Percentiles rank a stretch among this genome's conserved stretches.
These are phyloP conservation scores for Chelon labrosus DNA, from an alignment of 2,797 vertebrate genomes.

Conservation along the genomic window DNA sequence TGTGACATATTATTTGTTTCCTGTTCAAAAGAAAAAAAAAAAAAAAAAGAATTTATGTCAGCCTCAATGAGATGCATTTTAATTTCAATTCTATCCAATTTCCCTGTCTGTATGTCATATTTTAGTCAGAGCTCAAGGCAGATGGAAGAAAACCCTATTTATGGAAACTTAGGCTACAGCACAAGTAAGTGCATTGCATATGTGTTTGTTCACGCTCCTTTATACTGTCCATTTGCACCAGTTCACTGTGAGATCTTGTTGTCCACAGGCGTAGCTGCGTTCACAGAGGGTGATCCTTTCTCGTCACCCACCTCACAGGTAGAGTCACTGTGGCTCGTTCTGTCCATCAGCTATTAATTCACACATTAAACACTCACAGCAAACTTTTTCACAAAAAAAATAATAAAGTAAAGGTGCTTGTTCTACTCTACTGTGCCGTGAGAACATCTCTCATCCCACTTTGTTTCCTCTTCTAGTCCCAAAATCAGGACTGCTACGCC, in stretches of 20 bases:
- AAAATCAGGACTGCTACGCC: conserved; percentile 80
- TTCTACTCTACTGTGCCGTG: not conserved
- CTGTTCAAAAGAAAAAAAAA: not conserved
- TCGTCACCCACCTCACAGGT: conserved; percentile 57
- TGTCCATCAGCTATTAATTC: no score
- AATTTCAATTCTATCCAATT: not conserved
- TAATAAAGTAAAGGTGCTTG: not conserved
- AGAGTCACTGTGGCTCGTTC: not conserved
- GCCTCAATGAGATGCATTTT: no score
- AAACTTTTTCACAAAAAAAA: not conserved
- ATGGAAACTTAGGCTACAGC: conserved; percentile 79
- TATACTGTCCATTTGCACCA: not conserved
- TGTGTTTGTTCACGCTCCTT: not conserved
- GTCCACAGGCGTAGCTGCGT: conserved; percentile 3
- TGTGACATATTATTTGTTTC: not conserved
- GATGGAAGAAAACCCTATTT: conserved; percentile 86
- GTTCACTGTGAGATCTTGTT: conserved; percentile 23
- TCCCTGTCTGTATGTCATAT: conserved; percentile 36
- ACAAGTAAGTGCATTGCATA: conserved; percentile 55
- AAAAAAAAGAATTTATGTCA: not conserved
- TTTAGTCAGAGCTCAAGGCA: conserved; percentile 60
- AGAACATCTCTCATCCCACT: not conserved
- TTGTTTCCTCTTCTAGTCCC: conserved; percentile 43
- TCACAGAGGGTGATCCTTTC: conserved; percentile 38
- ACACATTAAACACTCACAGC: not conserved